A percentile compares a stretch with the other conserved stretches of the same genome.
These are phyloP conservation scores for Eucera pruinosa DNA, from an alignment of 2,888 invertebrate genomes.

Conservation along the genomic window DNA sequence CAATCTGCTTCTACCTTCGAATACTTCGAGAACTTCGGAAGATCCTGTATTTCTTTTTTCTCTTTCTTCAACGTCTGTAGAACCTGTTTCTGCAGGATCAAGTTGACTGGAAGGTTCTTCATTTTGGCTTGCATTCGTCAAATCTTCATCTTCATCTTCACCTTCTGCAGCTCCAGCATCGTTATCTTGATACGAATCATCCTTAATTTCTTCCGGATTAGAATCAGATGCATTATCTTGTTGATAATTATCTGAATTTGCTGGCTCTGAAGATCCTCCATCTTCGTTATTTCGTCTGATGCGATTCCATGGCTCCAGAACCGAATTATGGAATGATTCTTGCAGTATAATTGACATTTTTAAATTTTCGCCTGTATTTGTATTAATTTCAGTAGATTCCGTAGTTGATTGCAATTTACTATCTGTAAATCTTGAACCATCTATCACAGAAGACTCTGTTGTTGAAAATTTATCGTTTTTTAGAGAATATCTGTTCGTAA, in stretches of 20 bases:
- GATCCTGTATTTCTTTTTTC: constrained; percentile 15
- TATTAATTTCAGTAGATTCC: not conserved
- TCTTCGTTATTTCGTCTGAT: not conserved
- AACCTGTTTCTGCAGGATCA: not conserved
- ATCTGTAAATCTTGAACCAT: not conserved
- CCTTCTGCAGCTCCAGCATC: not conserved
- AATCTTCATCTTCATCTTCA: constrained; percentile 1
- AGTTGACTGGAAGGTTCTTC: not conserved
- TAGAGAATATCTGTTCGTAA: not conserved
- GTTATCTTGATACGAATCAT: not conserved
- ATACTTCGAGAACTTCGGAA: constrained; percentile 26
- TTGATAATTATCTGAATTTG: not conserved
- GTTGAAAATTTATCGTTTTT: not conserved
- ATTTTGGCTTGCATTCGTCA: not conserved
- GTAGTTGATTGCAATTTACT: not conserved
- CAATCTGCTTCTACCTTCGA: constrained; percentile 19
- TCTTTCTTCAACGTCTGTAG: not conserved
- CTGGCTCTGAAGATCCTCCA: not conserved
- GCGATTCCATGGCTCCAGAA: constrained; percentile 1
- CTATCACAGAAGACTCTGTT: not conserved
- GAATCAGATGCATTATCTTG: not conserved
- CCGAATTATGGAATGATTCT: not conserved
- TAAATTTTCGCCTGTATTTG: not conserved
- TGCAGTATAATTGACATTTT: not conserved
- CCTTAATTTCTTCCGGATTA: not conserved